Evolutionary conservation across 2,113 vertebrate species (phyloP), one percentile per base, ranked within the genome.

Genomic region (Xiphorhynchus elegans): DNA sequence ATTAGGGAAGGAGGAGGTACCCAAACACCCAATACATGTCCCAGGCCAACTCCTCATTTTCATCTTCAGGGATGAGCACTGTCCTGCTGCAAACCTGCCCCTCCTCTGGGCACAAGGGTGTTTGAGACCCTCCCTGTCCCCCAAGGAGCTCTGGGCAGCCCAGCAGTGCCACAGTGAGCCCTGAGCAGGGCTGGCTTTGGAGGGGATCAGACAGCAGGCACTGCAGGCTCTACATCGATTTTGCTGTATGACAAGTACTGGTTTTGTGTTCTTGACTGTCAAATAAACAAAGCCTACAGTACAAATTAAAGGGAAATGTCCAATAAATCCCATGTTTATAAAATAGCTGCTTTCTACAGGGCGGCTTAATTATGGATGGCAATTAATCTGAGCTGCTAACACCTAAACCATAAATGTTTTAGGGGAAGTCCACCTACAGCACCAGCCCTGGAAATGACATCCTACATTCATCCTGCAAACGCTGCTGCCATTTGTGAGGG

Each of bases 11-110:
- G 53, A 24, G 10, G 39, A 64, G 75, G 31, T 28, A 3, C 40
- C 28, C 4, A 0, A 31, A 11, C 17, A 3, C 40, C 4, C 4
- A 10, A 7, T 4, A 6, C 0, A 0, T 28, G 55, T 11, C 26
- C 7, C 2, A 23, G 9, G 31, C 2, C 5, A 56, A 5, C 31
- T 17, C 16, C 66, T 17, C 33, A 2, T 20, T 39, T 46, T 44
- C n/a, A 5, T 4, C 55, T 13, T 28, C 17, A 10, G 82, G 66
- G 55, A 42, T 0, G 23, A 78, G 12, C n/a, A 2, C 23, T 7
- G 21, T 19, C 69, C 46, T 31, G 23, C 16, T 20, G 21, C 62
- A 59, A 15, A 31, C 4, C 76, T 56, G 26, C 28, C 62, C 47
- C 31, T 42, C 4, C 23, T 33, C 23, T 42, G 14, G 1, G 14